Evolutionary conservation across 2,797 vertebrate genomes (phyloP).

Genomic region (Paguma larvata): DNA sequence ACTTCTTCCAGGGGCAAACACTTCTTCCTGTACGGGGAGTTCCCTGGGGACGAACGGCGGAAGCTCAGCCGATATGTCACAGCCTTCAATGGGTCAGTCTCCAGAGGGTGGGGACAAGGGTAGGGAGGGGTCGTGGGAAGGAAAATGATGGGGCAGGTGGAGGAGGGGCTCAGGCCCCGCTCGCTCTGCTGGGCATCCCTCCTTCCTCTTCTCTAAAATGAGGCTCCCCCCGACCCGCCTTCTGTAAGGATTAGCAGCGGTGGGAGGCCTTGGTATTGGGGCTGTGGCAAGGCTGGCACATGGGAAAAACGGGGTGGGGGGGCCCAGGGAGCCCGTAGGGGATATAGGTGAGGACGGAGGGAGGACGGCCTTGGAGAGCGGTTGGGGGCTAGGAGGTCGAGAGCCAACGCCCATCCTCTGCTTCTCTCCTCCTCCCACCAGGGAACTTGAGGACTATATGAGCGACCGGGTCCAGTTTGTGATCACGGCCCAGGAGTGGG

Average conservation of each 20-base stretch:
- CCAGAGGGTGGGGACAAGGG: background rate
- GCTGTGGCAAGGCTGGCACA: background rate
- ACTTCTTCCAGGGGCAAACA: conserved; percentile 92
- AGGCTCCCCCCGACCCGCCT: background rate
- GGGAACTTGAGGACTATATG: conserved; percentile 95
- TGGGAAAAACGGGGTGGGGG: background rate
- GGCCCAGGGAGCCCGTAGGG: background rate
- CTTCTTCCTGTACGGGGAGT: conserved; percentile 95
- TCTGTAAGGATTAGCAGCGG: background rate
- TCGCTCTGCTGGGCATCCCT: background rate
- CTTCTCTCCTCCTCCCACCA: conserved; percentile 68
- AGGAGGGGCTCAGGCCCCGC: background rate
- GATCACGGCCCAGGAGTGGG: conserved; percentile 95
- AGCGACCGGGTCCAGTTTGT: conserved; percentile 95
- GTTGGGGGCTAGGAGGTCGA: background rate
- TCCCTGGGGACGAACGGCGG: conserved; percentile 92
- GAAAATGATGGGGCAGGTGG: background rate
- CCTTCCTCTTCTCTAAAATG: background rate
- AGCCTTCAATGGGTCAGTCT: conserved; percentile 93
- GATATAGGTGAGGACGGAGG: background rate
- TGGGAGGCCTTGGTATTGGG: background rate
- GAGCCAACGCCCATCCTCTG: background rate
- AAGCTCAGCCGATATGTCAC: conserved; percentile 93
- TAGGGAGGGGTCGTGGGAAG: background rate
- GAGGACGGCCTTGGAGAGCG: background rate